These are phyloP conservation scores for Riparia riparia DNA, from an alignment of 2,113 vertebrate species.

Conservation along the genomic window DNA sequence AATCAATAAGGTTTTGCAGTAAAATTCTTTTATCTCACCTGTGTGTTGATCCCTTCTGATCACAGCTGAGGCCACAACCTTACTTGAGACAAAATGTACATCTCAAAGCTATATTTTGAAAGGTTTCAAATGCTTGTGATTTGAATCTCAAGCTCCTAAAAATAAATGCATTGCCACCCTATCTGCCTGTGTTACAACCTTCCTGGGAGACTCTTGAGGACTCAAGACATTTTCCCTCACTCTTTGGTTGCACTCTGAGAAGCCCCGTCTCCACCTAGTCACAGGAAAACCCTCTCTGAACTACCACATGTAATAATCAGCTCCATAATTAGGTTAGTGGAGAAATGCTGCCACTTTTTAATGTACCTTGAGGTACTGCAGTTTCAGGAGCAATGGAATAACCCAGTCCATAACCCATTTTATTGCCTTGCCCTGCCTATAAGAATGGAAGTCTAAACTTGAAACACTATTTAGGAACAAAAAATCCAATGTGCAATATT, in stretches of 20 bases:
- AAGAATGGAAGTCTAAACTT: neutral
- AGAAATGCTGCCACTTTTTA: neutral
- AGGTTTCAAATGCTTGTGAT: neutral
- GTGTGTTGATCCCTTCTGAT: neutral
- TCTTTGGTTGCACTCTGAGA: neutral
- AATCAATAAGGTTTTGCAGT: neutral
- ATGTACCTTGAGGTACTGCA: neutral
- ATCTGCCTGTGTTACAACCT: neutral
- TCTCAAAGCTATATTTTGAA: neutral
- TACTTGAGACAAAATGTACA: neutral
- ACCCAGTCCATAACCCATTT: neutral
- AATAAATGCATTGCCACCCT: neutral
- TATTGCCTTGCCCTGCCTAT: neutral
- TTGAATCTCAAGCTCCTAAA: neutral
- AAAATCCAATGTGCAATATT: neutral
- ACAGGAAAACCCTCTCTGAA: neutral
- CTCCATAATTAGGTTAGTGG: neutral
- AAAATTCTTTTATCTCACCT: neutral
- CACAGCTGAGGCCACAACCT: neutral
- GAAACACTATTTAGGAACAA: neutral
- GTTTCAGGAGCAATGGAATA: neutral
- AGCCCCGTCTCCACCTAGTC: neutral
- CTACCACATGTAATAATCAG: neutral
- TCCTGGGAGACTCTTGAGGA: neutral
- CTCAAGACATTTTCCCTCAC: neutral